Evolutionary conservation across 2,888 invertebrate genomes (phyloP).

Genomic region (Gymnocheta viridis): DNA sequence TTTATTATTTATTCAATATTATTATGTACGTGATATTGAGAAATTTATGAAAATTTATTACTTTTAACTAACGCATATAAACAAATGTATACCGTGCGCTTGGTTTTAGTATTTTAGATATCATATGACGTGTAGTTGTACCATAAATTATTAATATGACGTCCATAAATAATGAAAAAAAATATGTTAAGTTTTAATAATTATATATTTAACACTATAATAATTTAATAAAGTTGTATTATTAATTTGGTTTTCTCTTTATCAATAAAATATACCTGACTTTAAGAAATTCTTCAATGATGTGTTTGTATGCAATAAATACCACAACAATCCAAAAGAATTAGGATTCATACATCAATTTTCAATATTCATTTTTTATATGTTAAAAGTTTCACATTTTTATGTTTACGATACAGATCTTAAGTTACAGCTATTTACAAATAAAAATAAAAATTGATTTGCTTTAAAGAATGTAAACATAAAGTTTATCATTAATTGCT

Average conservation of each 20-base stretch:
- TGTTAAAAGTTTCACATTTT: conserved; percentile 10
- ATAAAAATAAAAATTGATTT: neutral
- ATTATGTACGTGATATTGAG: conserved; percentile 52
- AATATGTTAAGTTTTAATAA: conserved; percentile 37
- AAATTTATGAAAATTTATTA: conserved; percentile 64
- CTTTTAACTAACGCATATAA: conserved; percentile 5
- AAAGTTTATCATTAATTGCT: conserved; percentile 50
- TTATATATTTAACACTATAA: conserved; percentile 64
- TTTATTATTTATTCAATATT: conserved; percentile 28
- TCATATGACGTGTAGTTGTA: conserved; percentile 38
- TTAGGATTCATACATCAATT: conserved; percentile 32
- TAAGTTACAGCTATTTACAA: neutral
- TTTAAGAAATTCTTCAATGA: neutral
- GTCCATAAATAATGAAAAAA: conserved; percentile 46
- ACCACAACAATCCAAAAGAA: conserved; percentile 39
- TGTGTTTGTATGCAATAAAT: neutral
- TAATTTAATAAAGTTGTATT: conserved; percentile 46
- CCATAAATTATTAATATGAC: conserved; percentile 57
- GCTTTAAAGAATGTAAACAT: neutral
- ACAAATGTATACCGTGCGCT: neutral
- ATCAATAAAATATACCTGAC: conserved; percentile 28
- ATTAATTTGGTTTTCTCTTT: neutral
- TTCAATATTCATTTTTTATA: conserved; percentile 1
- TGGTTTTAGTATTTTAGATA: conserved; percentile 20
- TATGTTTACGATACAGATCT: conserved; percentile 38